Evolutionary conservation across 2,797 vertebrate species (phyloP).

Genomic region (Steatocranus sp.): DNA sequence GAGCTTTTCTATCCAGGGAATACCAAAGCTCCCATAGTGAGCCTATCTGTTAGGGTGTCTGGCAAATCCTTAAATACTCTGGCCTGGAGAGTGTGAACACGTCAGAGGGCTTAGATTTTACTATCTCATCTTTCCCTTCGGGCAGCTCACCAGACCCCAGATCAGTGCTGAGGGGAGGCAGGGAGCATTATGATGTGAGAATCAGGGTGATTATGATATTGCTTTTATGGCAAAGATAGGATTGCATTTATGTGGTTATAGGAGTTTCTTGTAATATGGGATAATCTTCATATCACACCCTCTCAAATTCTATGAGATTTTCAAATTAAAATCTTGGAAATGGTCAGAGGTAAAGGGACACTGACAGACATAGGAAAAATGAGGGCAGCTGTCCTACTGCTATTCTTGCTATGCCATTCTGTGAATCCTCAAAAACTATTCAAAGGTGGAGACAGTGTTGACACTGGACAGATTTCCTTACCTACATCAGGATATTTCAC

Average conservation of each 20-base stretch:
- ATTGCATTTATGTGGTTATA: neutral
- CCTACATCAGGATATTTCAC: neutral
- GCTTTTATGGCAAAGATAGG: neutral
- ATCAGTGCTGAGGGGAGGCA: neutral
- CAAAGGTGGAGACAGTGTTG: neutral
- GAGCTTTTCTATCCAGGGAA: neutral
- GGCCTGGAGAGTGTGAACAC: conserved; percentile 38
- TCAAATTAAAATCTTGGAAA: neutral
- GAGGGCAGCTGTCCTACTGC: conserved; percentile 16
- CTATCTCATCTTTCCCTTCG: conserved; percentile 28
- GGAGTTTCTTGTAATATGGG: neutral
- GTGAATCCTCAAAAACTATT: neutral
- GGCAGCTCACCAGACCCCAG: neutral
- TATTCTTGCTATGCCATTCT: conserved; percentile 18
- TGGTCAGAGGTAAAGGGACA: neutral
- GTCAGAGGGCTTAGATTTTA: conserved; percentile 37
- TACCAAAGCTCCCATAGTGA: neutral
- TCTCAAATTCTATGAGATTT: neutral
- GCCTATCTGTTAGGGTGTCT: neutral
- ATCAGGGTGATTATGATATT: neutral
- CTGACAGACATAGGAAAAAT: conserved; percentile 5
- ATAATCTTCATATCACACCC: neutral
- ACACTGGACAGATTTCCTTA: neutral
- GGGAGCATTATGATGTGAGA: neutral
- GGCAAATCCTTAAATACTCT: conserved; percentile 32